These are phyloP conservation scores for Drosophila vallismaia DNA, from an alignment of 2,888 invertebrate species.

Conservation along the genomic window DNA sequence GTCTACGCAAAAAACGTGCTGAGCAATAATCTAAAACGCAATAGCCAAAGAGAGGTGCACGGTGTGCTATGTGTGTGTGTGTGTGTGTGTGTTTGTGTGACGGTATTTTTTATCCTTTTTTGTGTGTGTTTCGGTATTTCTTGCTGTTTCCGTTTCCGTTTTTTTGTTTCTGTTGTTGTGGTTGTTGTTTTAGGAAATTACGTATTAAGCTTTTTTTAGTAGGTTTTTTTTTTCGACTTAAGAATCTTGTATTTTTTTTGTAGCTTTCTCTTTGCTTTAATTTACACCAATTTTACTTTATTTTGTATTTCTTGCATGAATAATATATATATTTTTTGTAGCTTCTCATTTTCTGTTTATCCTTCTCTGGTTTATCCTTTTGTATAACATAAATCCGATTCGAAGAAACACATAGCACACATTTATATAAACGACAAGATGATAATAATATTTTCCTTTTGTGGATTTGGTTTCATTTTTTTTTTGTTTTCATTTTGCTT, in stretches of 20 bases:
- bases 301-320: slow-evolving; percentile 50
- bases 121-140: background rate
- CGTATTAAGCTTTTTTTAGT: slow-evolving; percentile 54
- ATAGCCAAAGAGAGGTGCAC: slow-evolving; percentile 53
- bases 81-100: slow-evolving; percentile 6
- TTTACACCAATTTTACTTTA: slow-evolving; percentile 66
- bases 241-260: slow-evolving; percentile 13
- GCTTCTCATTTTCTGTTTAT: slow-evolving; percentile 13
- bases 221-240: slow-evolving; percentile 32
- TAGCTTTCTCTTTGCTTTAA: slow-evolving; percentile 35
- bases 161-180: slow-evolving; percentile 36
- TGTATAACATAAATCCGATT: slow-evolving; percentile 40
- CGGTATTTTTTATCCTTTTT: background rate
- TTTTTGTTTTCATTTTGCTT: background rate
- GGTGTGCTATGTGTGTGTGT: slow-evolving; percentile 35
- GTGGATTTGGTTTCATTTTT: slow-evolving; percentile 5
- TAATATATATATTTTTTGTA: slow-evolving; percentile 36
- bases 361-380: slow-evolving; percentile 21
- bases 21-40: slow-evolving; percentile 60
- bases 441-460: slow-evolving; percentile 27
- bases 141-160: slow-evolving; percentile 10
- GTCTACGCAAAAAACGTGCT: slow-evolving; percentile 66
- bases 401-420: slow-evolving; percentile 42
- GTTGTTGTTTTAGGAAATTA: slow-evolving; percentile 60
- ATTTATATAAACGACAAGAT: slow-evolving; percentile 39